Conservation (phyloP, 2,797 vertebrate species). For the Enteromius viviparus region DNA sequence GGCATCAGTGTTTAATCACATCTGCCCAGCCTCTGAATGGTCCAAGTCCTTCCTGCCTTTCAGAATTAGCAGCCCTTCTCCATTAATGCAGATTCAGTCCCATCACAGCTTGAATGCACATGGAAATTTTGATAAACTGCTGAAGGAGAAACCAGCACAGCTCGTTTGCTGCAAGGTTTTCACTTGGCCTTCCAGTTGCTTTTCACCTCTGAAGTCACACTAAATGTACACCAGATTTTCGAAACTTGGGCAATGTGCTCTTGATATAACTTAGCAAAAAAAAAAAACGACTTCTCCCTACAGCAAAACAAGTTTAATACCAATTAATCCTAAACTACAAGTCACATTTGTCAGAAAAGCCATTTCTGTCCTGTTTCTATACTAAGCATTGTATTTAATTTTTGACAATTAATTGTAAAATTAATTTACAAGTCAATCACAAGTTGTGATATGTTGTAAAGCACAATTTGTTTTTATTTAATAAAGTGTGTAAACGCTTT, state of each 20-base stretch:
- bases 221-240: conserved; percentile 66
- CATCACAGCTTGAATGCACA: conserved; percentile 1
- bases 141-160: conserved; percentile 66
- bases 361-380: background rate
- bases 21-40: conserved; percentile 28
- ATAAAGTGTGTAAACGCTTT: no score
- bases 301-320: conserved; percentile 70
- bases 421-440: no score
- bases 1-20: conserved; percentile 34
- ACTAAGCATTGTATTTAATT: no score
- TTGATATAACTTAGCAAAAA: conserved; percentile 62
- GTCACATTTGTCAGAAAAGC: no score
- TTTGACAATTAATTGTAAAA: no score
- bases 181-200: conserved; percentile 65
- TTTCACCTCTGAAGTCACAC: conserved; percentile 58
- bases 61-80: conserved; percentile 22
- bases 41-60: conserved; percentile 14
- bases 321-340: conserved; percentile 68
- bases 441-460: no score
- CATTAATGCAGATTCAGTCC: conserved; percentile 13
- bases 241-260: conserved; percentile 67
- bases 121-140: conserved; percentile 19
- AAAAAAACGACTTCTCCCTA: conserved; percentile 70
- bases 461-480: no score
- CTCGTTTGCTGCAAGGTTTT: conserved; percentile 60